These are phyloP conservation scores for Sardina pilchardus DNA, from an alignment of 2,113 vertebrate species.

Conservation along the genomic window DNA sequence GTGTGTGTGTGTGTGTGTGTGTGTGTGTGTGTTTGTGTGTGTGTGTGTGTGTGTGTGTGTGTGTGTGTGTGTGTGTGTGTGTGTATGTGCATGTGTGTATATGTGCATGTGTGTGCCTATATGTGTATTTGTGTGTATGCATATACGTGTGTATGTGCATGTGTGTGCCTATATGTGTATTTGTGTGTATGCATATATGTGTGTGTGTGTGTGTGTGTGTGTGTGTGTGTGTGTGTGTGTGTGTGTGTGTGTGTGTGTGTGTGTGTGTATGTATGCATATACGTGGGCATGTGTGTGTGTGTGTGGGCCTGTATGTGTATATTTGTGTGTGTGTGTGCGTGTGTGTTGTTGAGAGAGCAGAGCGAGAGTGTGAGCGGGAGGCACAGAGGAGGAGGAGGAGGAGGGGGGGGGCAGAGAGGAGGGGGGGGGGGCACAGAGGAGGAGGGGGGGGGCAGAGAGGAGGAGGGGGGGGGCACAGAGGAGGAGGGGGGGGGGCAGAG, in stretches of 20 bases:
- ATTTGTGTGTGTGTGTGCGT: not conserved
- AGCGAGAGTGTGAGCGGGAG: not conserved
- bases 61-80: slow-evolving; percentile 32
- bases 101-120: too few species aligned
- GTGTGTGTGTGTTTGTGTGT: not conserved
- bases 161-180: too few species aligned
- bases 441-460: too few species aligned
- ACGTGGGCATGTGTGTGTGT: not conserved
- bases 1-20: not conserved
- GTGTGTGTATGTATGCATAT: slow-evolving; percentile 30
- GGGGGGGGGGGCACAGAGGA: too few species aligned
- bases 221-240: not conserved
- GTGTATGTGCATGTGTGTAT: too few species aligned
- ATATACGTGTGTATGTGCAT: not conserved
- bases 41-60: not conserved
- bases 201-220: not conserved
- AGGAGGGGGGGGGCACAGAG: not conserved
- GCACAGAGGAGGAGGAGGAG: slow-evolving; percentile 25
- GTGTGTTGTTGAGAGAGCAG: not conserved
- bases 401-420: not conserved
- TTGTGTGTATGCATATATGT: not conserved
- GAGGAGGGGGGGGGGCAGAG: not conserved
- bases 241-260: not conserved
- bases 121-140: too few species aligned
- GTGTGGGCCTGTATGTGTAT: not conserved